Conservation (phyloP, 2,113 vertebrate genomes). For the Cervus canadensis region DNA sequence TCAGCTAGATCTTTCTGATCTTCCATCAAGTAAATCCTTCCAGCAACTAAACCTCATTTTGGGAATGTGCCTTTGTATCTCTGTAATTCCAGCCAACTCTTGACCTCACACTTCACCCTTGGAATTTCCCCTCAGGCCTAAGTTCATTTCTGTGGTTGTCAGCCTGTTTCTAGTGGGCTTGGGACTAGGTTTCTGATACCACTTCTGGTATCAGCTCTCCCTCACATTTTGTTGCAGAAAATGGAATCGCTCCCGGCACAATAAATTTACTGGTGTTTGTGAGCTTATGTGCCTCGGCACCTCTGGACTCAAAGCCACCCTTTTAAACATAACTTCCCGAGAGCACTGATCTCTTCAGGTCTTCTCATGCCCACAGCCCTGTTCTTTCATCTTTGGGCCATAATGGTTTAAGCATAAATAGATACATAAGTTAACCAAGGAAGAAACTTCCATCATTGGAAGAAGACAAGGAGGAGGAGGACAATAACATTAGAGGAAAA, state of each 20-base stretch:
- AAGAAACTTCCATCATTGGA: neutral
- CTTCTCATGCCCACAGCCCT: neutral
- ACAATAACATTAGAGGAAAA: neutral
- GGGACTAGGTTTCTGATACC: neutral
- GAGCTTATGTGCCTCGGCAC: neutral
- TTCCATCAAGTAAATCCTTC: neutral
- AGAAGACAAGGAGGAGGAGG: neutral
- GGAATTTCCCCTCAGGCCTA: neutral
- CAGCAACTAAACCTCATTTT: neutral
- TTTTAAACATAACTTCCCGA: neutral
- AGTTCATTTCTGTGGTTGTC: neutral
- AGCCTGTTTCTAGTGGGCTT: neutral
- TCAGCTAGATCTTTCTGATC: neutral
- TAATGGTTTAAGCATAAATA: neutral
- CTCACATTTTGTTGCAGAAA: neutral
- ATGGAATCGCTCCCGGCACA: neutral
- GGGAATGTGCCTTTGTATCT: neutral
- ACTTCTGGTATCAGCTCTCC: neutral
- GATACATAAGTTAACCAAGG: neutral
- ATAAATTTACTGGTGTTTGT: neutral
- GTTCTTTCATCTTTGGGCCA: neutral
- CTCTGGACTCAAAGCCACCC: neutral
- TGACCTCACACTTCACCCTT: neutral
- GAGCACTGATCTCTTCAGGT: neutral
- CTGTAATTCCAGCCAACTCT: neutral